Evolutionary conservation across 2,113 vertebrate genomes (phyloP), one percentile per base, ranked within the genome.

Genomic region (Eidolon helvum): DNA sequence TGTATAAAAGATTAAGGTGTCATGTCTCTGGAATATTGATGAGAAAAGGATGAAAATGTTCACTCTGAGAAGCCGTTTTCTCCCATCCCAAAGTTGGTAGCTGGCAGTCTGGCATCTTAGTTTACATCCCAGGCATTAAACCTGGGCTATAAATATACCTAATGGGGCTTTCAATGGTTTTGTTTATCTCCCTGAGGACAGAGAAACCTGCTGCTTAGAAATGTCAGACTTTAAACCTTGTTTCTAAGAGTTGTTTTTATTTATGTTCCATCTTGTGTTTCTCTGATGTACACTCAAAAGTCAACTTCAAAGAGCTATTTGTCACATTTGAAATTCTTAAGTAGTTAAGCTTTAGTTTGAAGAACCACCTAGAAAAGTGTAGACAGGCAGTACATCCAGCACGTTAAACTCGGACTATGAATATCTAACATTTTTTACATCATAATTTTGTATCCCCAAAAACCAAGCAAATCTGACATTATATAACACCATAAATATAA

Each of bases 291-390:
- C 72, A 96, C 88, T 97, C 95, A 98, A 97, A 98, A 98, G 96
- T 98, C 97, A 98, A 93, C 97, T 98, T 98, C 98, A 98, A 98
- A 98, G 95, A 95, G 40, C 90, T 98, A 96, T 98, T 98, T 97
- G 92, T 98, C 98, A 90, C 96, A 96, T 97, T 98, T 97, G 91
- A 95, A 93, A 97, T 95, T 97, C 82, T 97, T 98, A 96, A 45
- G 3, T 97, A 97, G 97, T 98, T 98, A 98, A 98, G 79, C 35
- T 87, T 96, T 94, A 82, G 90, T 97, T 96, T 98, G 96, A 98
- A 98, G 96, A 98, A 97, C 19, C 50, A 97, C 74, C 72, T 90
- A 35, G 78, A 98, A 90, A 95, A 92, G 96, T 63, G 68, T 8
- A 92, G 7, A 6, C 80, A 92, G 68, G 21, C 35, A 63, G 53